Percentiles rank a stretch among this genome's conserved stretches.
Evolutionary conservation across 2,113 vertebrate genomes (phyloP).

Genomic region (Notothenia rossii): DNA sequence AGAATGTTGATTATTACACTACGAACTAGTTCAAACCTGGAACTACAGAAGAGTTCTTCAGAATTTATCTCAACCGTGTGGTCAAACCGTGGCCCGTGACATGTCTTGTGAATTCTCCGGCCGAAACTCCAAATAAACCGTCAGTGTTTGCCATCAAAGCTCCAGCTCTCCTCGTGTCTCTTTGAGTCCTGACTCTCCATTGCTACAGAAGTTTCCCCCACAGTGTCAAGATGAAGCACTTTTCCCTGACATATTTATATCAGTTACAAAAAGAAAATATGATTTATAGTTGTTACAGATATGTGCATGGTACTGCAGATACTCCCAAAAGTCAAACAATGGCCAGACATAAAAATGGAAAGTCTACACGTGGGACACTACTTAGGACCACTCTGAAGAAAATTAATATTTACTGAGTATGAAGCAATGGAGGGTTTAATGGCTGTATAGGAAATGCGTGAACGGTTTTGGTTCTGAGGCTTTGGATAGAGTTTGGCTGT

Average conservation of each 20-base stretch:
- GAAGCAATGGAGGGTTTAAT: conserved; percentile 17
- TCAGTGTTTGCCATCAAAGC: too few species aligned
- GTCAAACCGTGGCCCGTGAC: too few species aligned
- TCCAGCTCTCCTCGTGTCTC: too few species aligned
- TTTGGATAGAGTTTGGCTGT: conserved; percentile 27
- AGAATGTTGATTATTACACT: too few species aligned
- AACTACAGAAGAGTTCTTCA: too few species aligned
- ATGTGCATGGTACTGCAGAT: conserved; percentile 13
- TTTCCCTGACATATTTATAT: conserved; percentile 7
- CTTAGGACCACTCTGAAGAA: conserved; percentile 37
- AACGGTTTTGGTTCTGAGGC: conserved; percentile 35
- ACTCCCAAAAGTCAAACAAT: conserved; percentile 24
- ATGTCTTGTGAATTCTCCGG: too few species aligned
- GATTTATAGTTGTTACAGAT: conserved; percentile 20
- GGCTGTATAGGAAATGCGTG: conserved; percentile 15
- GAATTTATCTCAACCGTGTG: too few species aligned
- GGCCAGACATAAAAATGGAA: conserved; percentile 9
- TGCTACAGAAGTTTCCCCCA: too few species aligned
- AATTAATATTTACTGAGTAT: conserved; percentile 30
- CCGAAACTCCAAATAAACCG: too few species aligned
- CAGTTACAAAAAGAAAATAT: conserved; percentile 6
- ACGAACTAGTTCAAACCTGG: too few species aligned
- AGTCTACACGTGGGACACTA: conserved; percentile 12
- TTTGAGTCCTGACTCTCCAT: too few species aligned
- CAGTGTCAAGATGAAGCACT: neutral